A percentile compares a stretch with the other conserved stretches of the same genome.
Evolutionary conservation across 35 echinoderm and acorn worm genomes (phyloP).

Genomic region (Diadema setosum): DNA sequence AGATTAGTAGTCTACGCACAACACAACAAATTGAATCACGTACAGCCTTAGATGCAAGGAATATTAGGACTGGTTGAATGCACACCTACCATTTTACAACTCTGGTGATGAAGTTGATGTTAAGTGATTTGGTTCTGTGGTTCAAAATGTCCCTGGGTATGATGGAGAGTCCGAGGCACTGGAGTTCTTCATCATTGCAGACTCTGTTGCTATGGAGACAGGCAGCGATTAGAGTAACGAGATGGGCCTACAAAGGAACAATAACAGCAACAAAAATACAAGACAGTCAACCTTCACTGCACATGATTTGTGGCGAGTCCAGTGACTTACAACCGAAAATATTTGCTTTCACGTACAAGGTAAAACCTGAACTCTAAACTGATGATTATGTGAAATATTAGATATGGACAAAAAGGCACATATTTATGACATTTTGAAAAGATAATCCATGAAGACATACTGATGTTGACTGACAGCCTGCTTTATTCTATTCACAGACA

Average conservation of each 20-base stretch:
- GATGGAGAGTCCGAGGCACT: background rate
- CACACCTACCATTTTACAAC: background rate
- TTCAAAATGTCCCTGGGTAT: background rate
- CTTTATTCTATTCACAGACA: no score
- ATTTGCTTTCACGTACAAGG: background rate
- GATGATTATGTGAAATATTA: background rate
- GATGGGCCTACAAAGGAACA: background rate
- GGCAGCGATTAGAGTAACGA: background rate
- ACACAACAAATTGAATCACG: no score
- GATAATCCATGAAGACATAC: no score
- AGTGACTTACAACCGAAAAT: background rate
- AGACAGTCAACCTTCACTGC: background rate
- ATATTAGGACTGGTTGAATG: no score
- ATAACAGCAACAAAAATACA: background rate
- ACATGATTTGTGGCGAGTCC: background rate
- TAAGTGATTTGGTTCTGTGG: background rate
- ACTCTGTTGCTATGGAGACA: background rate
- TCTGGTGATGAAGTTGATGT: background rate
- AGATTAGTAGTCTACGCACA: no score
- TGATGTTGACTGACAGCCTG: no score
- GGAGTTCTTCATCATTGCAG: conserved; percentile 13
- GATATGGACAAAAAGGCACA: no score
- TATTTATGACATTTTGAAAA: no score
- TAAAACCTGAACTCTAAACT: background rate
- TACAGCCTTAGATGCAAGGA: no score